These are phyloP conservation scores for Oscheius onirici DNA, from an alignment of 2,888 invertebrate species.

Conservation along the genomic window DNA sequence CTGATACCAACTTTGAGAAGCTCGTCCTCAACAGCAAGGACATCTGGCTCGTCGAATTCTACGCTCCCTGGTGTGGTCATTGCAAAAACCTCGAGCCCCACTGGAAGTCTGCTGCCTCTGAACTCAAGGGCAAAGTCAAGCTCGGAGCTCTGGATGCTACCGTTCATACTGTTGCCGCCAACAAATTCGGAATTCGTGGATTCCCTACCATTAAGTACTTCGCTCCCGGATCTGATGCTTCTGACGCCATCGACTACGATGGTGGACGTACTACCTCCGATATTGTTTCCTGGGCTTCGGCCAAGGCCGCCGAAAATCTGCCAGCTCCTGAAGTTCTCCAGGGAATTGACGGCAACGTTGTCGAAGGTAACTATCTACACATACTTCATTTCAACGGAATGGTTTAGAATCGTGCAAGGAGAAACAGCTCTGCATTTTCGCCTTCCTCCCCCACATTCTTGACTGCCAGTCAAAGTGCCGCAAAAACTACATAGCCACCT, in stretches of 20 bases:
- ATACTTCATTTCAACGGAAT: neutral
- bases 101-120: slow-evolving; percentile 92
- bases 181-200: slow-evolving; percentile 85
- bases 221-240: slow-evolving; percentile 77
- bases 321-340: slow-evolving; percentile 88
- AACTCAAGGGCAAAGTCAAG: slow-evolving; percentile 92
- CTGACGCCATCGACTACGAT: slow-evolving; percentile 82
- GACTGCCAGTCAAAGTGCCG: slow-evolving; percentile 94
- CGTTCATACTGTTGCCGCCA: slow-evolving; percentile 84
- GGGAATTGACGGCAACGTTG: slow-evolving; percentile 75
- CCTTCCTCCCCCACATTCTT: slow-evolving; percentile 91
- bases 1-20: slow-evolving; percentile 93
- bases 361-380: slow-evolving; percentile 74
- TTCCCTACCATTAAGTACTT: slow-evolving; percentile 90
- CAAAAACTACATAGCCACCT: slow-evolving; percentile 82
- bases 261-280: slow-evolving; percentile 89
- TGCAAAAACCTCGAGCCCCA: slow-evolving; percentile 95
- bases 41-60: slow-evolving; percentile 97
- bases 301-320: slow-evolving; percentile 80
- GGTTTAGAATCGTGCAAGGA: slow-evolving; percentile 80
- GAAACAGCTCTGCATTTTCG: slow-evolving; percentile 86
- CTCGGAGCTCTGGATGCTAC: slow-evolving; percentile 96
- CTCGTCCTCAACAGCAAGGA: slow-evolving; percentile 90
- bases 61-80: slow-evolving; percentile 88
- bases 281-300: slow-evolving; percentile 85